Conservation (phyloP, 35 echinoderm and acorn worm species). For the Anneissia japonica region DNA sequence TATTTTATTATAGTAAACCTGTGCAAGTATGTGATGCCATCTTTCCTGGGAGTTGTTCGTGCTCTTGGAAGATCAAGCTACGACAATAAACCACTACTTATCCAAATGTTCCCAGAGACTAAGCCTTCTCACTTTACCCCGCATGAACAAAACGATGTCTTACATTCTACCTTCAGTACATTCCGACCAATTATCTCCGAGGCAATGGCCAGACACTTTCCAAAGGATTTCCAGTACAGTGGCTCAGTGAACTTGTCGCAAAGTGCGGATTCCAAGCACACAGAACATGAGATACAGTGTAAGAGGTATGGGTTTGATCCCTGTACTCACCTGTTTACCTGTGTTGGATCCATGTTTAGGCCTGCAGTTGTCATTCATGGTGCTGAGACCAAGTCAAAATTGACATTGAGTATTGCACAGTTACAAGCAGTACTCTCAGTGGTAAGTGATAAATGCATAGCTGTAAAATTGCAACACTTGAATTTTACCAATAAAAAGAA, state of each 20-base stretch:
- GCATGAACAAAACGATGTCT: neutral
- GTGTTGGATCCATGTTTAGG: slow-evolving; percentile 55
- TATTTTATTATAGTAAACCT: slow-evolving; percentile 17
- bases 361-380: neutral
- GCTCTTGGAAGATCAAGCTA: slow-evolving; percentile 48
- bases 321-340: slow-evolving; percentile 34
- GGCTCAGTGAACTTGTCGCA: neutral
- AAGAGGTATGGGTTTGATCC: neutral
- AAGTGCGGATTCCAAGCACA: neutral
- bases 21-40: slow-evolving; percentile 60
- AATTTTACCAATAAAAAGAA: too few relatives aligned
- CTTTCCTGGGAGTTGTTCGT: slow-evolving; percentile 69
- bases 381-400: neutral
- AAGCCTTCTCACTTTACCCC: neutral
- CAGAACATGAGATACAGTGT: neutral
- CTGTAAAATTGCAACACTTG: too few relatives aligned
- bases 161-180: slow-evolving; percentile 47
- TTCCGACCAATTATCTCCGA: slow-evolving; percentile 89
- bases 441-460: too few relatives aligned
- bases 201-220: slow-evolving; percentile 60
- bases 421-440: slow-evolving; percentile 42
- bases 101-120: slow-evolving; percentile 60
- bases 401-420: slow-evolving; percentile 21
- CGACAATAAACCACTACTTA: slow-evolving; percentile 26
- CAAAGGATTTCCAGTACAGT: neutral